Base-by-base conservation (phyloP, 2,888 invertebrate genomes). In the Lottia gigantea region DNA sequence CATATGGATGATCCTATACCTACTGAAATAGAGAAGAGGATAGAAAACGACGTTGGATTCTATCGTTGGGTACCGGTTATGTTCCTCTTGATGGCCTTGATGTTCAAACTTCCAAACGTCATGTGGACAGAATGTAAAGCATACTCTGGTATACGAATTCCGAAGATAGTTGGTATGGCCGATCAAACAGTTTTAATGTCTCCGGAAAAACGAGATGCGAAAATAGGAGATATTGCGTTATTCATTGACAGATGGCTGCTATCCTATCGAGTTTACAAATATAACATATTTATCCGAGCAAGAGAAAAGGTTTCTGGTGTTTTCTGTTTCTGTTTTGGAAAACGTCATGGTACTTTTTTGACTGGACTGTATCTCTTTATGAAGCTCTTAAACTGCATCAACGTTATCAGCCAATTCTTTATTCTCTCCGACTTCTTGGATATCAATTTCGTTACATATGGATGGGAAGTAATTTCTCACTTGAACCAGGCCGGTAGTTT, bases 371-470 rank as follows among this genome's bases (percentile, higher is more conserved):
- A 85, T 73, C 73, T 86, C n/a, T 79, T 85, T 71, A 74, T 80
- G 46, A 87, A 87, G 72, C 66, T 82, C n/a, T 76, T 87, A 31
- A 84, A 85, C 68, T 78, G 86, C 11, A 77, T 72, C 66, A 87
- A 87, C 74, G 83, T 86, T 26, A 79, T 87, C 64, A 78, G 83
- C 31, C 88, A 88, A 76, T 83, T 88, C 67, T 81, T 84, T 71
- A 70, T 86, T 46, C 77, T 86, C 45, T 83, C 84, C 65, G 80
- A 78, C 2, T 86, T 86, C 74, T 76, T 86, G 71, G 79, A 82
- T 19, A 83, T 81, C 26, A 77, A 82, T 64, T 86, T 82, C 71
- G 81, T 78, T 70, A 70, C 81, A 7, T 84, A 82, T 64, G 86
- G 86, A 6, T 79, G 84, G 45, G 84, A 86, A 68, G 82, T 86